A percentile compares a stretch with the other conserved stretches of the same genome.
phyloP scores from a whole-genome alignment of 2,888 invertebrate genomes.

The Linnaemya vulpina region DNA sequence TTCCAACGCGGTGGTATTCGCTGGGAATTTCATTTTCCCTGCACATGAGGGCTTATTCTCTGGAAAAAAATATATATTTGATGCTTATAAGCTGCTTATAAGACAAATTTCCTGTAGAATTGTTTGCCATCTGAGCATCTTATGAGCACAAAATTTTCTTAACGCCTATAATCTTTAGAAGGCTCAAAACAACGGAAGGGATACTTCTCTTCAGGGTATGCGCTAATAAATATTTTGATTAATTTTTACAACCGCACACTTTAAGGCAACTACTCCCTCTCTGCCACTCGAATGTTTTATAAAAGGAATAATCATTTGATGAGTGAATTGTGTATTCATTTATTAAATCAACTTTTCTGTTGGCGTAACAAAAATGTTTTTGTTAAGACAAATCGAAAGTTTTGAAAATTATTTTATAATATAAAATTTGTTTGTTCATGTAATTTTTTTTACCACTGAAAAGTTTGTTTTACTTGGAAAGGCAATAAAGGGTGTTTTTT shows the following conservation, averaged over 20 bases:
- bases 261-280: background rate
- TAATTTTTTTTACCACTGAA: slow-evolving; percentile 3
- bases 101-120: too few relatives aligned
- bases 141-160: too few relatives aligned
- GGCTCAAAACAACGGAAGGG: background rate
- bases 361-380: background rate
- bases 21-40: too few relatives aligned
- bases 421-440: background rate
- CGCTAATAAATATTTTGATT: background rate
- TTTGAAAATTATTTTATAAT: background rate
- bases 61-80: too few relatives aligned
- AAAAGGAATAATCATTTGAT: too few relatives aligned
- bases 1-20: too few relatives aligned
- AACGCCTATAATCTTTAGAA: too few relatives aligned
- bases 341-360: background rate
- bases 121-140: too few relatives aligned
- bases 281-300: too few relatives aligned
- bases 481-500: too few relatives aligned
- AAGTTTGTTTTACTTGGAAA: slow-evolving; percentile 8
- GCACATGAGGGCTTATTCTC: too few relatives aligned
- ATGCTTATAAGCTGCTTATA: too few relatives aligned
- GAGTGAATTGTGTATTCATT: background rate
- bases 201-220: background rate
- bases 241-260: background rate
- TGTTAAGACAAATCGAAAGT: background rate